Percentiles rank a stretch among this genome's conserved stretches.
Evolutionary conservation across 2,888 invertebrate genomes (phyloP).

Genomic region (Crematogaster levior): DNA sequence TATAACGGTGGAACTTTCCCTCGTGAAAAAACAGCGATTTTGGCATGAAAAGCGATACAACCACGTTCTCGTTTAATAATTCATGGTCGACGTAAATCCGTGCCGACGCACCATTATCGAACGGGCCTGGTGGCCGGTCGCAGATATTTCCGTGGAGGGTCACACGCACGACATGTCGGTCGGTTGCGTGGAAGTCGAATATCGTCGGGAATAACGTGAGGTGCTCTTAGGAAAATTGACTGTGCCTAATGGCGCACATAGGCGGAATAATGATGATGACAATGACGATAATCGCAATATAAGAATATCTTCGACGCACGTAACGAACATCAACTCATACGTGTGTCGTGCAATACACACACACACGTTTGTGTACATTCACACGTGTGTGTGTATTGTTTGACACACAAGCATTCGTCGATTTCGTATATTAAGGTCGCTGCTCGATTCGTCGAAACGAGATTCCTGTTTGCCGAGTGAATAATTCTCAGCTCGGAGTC

Average conservation of each 20-base stretch:
- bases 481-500: conserved; percentile 24
- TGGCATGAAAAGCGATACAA: conserved; percentile 7
- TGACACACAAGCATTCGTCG: neutral
- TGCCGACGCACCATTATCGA: conserved; percentile 50
- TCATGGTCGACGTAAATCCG: conserved; percentile 49
- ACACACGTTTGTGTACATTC: neutral
- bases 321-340: conserved; percentile 4
- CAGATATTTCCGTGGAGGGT: conserved; percentile 57
- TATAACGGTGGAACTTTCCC: neutral
- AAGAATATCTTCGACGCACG: conserved; percentile 66
- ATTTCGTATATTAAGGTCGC: neutral
- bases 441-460: conserved; percentile 39
- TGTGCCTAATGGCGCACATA: conserved; percentile 75
- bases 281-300: conserved; percentile 79
- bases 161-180: conserved; percentile 33
- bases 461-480: conserved; percentile 42
- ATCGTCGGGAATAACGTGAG: conserved; percentile 62
- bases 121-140: conserved; percentile 50
- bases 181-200: conserved; percentile 64
- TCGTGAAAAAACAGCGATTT: conserved; percentile 12
- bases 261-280: conserved; percentile 74
- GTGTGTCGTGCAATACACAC: neutral
- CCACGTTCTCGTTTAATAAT: conserved; percentile 43
- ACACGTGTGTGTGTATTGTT: neutral
- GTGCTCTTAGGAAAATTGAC: conserved; percentile 81